These are phyloP conservation scores for Cenopis cana DNA, from an alignment of 2,888 invertebrate genomes.

Conservation along the genomic window DNA sequence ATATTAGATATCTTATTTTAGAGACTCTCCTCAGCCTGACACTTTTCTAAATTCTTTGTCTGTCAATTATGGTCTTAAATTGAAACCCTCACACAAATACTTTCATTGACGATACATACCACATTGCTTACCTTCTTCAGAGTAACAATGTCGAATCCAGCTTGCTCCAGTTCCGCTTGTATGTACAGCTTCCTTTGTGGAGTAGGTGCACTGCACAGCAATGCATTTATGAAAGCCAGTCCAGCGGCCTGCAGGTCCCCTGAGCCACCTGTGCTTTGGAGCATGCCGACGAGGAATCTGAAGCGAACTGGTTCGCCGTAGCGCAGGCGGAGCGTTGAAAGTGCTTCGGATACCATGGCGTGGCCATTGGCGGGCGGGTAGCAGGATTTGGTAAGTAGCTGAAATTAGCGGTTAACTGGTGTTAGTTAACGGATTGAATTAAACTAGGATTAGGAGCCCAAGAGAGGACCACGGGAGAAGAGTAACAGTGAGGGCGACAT, in stretches of 20 bases:
- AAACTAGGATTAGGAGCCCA: background rate
- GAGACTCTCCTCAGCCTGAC: no score
- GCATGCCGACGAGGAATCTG: constrained; percentile 94
- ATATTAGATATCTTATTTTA: no score
- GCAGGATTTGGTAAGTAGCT: constrained; percentile 94
- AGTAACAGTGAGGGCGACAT: no score
- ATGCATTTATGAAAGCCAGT: constrained; percentile 92
- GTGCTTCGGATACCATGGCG: constrained; percentile 94
- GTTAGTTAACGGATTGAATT: background rate
- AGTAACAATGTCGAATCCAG: constrained; percentile 88
- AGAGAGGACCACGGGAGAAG: no score
- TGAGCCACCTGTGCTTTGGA: constrained; percentile 90
- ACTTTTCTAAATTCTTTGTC: no score
- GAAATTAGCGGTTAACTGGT: constrained; percentile 52
- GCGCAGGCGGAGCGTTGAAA: constrained; percentile 93
- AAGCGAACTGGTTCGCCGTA: constrained; percentile 97
- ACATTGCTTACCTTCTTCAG: constrained; percentile 82
- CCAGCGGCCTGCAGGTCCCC: constrained; percentile 92
- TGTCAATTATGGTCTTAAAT: background rate
- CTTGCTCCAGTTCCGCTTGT: constrained; percentile 93
- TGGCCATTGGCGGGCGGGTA: constrained; percentile 91
- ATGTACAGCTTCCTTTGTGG: constrained; percentile 92
- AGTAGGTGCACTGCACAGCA: constrained; percentile 90
- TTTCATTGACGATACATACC: constrained; percentile 6
- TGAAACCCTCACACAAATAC: background rate